These are phyloP conservation scores for Lepeophtheirus nordmannii DNA, from an alignment of 2,888 invertebrate species.

Conservation along the genomic window DNA sequence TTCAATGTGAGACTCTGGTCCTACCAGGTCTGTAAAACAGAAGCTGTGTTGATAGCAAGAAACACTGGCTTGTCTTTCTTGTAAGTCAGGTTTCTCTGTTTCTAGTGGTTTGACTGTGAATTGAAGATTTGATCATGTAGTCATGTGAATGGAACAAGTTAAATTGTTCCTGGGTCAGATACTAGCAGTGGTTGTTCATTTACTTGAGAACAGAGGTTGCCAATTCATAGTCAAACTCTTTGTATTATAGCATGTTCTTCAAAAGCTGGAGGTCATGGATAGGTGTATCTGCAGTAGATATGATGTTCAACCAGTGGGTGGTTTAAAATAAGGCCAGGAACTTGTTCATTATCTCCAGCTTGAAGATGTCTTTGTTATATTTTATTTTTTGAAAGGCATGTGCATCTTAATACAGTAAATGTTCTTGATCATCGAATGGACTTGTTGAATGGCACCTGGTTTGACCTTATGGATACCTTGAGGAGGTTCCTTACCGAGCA, in stretches of 20 bases:
- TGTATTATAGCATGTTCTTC: neutral
- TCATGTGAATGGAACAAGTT: neutral
- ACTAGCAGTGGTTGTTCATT: neutral
- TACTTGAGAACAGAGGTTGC: neutral
- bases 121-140: neutral
- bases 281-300: neutral
- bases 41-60: too few species aligned
- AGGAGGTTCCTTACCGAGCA: neutral
- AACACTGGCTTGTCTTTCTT: neutral
- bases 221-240: neutral
- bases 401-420: neutral
- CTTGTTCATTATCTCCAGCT: neutral
- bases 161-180: conserved; percentile 1
- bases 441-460: neutral
- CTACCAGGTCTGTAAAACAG: too few species aligned
- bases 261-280: neutral
- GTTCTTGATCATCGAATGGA: neutral
- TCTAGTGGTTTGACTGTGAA: neutral
- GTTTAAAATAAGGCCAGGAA: neutral
- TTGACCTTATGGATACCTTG: neutral
- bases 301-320: neutral
- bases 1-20: too few species aligned
- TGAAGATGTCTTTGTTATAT: neutral
- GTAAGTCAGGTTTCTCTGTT: neutral
- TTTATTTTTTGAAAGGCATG: neutral